These are phyloP conservation scores for Tinea pellionella DNA, from an alignment of 2,888 invertebrate genomes.

Conservation along the genomic window DNA sequence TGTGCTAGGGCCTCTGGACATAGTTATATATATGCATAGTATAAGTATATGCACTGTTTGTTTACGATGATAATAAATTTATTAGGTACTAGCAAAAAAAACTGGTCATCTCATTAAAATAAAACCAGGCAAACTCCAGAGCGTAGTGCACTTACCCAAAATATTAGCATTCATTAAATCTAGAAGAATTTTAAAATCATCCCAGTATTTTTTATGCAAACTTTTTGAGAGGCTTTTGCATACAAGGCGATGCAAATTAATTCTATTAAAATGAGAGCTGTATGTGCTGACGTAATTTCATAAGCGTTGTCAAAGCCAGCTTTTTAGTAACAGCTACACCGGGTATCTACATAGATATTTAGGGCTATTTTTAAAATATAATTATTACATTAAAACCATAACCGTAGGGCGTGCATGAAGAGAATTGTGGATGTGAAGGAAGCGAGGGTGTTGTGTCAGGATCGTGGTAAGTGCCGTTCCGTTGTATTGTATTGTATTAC, in stretches of 20 bases:
- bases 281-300: conserved; percentile 42
- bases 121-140: not conserved
- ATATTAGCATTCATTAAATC: conserved; percentile 7
- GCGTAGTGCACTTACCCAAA: not conserved
- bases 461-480: too few species aligned
- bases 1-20: too few species aligned
- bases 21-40: too few species aligned
- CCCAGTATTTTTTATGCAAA: conserved; percentile 31
- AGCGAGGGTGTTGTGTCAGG: too few species aligned
- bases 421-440: too few species aligned
- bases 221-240: conserved; percentile 42
- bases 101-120: too few species aligned
- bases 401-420: too few species aligned
- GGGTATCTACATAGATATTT: not conserved
- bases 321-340: not conserved
- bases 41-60: too few species aligned
- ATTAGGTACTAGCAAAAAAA: too few species aligned
- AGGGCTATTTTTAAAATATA: not conserved
- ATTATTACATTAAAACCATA: too few species aligned
- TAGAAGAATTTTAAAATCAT: not conserved
- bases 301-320: conserved; percentile 18
- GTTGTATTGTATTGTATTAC: too few species aligned
- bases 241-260: conserved; percentile 52
- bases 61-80: too few species aligned
- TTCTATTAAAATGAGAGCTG: conserved; percentile 49